Conservation (phyloP, 1,140 invertebrate species). For the Rhagoletis pomonella region DNA sequence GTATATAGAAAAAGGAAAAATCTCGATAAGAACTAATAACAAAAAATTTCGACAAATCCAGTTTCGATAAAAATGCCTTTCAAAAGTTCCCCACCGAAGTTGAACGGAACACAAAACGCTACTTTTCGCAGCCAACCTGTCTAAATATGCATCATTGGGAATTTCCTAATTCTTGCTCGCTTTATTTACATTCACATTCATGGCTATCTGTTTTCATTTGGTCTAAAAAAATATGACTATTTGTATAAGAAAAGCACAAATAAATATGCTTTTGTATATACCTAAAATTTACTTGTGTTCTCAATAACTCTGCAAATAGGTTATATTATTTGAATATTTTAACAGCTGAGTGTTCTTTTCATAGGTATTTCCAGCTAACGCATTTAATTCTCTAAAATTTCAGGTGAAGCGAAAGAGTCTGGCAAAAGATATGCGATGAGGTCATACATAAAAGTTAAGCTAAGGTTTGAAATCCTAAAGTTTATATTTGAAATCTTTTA, state of each 20-base stretch:
- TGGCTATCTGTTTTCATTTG: neutral
- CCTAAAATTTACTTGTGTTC: neutral
- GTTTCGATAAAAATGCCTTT: too few relatives aligned
- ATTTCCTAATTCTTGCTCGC: neutral
- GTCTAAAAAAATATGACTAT: neutral
- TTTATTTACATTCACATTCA: neutral
- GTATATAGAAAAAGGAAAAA: too few relatives aligned
- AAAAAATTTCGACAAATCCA: too few relatives aligned
- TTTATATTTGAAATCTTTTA: too few relatives aligned
- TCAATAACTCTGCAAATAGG: neutral
- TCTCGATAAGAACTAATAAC: too few relatives aligned
- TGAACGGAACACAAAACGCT: neutral
- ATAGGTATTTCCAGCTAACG: neutral
- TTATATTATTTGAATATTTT: neutral
- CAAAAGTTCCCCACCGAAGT: too few relatives aligned
- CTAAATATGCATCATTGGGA: slow-evolving; percentile 2
- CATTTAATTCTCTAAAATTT: neutral
- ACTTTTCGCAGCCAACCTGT: neutral
- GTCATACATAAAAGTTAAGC: too few relatives aligned
- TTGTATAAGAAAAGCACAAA: neutral
- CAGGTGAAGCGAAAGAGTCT: too few relatives aligned
- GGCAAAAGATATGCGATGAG: too few relatives aligned
- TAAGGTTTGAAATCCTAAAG: too few relatives aligned
- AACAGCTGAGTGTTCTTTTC: neutral
- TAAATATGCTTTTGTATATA: neutral